Evolutionary conservation across 1,140 invertebrate species (phyloP).

Genomic region (Nasonia vitripennis): DNA sequence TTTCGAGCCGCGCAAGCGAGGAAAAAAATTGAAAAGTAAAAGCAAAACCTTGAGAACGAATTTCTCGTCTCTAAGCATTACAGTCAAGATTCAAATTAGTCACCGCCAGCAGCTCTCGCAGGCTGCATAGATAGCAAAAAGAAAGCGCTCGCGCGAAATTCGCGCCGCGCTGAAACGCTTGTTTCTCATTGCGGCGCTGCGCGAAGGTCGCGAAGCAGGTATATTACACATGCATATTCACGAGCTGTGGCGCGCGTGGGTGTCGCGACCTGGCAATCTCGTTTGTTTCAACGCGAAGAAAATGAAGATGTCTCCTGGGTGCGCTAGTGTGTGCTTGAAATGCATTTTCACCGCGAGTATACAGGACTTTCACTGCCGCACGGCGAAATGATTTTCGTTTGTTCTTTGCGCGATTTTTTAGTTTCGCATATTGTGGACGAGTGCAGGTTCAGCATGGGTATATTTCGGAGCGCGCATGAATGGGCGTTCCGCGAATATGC

Average conservation of each 20-base stretch:
- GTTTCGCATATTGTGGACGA: not conserved
- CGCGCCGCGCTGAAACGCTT: constrained; percentile 11
- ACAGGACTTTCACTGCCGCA: not conserved
- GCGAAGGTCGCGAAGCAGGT: not conserved
- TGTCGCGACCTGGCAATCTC: constrained; percentile 49
- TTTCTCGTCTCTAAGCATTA: too few species aligned
- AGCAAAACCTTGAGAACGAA: not conserved
- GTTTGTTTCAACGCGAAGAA: not conserved
- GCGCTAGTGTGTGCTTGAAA: too few species aligned
- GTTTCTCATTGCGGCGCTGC: not conserved
- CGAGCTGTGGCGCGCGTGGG: constrained; percentile 29
- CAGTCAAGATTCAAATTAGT: not conserved
- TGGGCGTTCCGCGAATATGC: too few species aligned
- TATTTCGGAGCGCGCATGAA: not conserved
- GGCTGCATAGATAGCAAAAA: constrained; percentile 13
- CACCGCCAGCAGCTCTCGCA: not conserved
- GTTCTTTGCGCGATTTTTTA: not conserved
- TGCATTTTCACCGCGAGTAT: not conserved
- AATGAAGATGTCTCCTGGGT: not conserved
- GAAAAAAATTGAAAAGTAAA: not conserved
- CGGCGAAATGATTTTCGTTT: not conserved
- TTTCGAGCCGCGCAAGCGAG: not conserved
- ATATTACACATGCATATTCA: constrained; percentile 20
- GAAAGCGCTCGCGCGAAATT: not conserved
- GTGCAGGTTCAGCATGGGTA: not conserved